Evolutionary conservation across 2,113 vertebrate genomes (phyloP).

Genomic region (Otocyon megalotis): DNA sequence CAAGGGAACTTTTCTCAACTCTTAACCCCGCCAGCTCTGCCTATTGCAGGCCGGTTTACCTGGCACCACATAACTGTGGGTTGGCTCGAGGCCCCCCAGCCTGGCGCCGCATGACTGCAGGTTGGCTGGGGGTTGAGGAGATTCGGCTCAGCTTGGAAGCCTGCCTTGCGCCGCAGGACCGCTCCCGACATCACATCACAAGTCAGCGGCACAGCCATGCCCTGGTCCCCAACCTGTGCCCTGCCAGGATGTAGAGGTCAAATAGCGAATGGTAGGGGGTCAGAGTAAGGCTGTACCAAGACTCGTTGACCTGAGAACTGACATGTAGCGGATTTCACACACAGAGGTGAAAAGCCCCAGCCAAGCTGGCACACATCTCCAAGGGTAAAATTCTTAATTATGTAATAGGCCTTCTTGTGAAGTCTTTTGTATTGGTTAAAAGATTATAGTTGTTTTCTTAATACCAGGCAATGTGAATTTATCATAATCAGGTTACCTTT

Average conservation of each 20-base stretch:
- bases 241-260: not conserved
- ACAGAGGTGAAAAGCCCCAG: too few relatives aligned
- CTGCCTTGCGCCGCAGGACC: too few relatives aligned
- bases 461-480: not conserved
- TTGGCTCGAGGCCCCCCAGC: too few relatives aligned
- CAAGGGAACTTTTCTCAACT: too few relatives aligned
- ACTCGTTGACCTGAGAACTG: not conserved
- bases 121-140: too few relatives aligned
- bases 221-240: not conserved
- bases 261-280: not conserved
- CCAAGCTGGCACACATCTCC: not conserved
- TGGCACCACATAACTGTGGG: too few relatives aligned
- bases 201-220: not conserved
- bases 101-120: too few relatives aligned
- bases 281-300: not conserved
- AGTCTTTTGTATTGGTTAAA: not conserved
- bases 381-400: not conserved
- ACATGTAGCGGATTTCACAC: not conserved
- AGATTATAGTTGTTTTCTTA: not conserved
- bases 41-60: too few relatives aligned
- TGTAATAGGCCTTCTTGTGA: not conserved
- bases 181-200: too few relatives aligned
- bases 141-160: too few relatives aligned
- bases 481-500: not conserved
- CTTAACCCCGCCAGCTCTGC: too few relatives aligned